Evolutionary conservation across 2,113 vertebrate genomes (phyloP).

Genomic region (Ophthalmotilapia sp.): DNA sequence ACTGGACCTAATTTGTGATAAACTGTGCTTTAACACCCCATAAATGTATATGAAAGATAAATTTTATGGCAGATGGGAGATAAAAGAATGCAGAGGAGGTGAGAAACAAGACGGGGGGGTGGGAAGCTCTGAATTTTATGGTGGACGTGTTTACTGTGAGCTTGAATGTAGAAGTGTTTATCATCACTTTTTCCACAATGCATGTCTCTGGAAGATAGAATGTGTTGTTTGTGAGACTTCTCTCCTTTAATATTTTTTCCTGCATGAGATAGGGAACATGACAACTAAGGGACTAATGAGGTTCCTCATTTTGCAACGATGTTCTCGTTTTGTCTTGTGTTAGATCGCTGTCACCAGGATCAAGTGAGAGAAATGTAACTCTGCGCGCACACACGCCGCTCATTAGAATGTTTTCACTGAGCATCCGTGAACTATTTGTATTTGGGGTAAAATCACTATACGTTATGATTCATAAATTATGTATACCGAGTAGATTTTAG

Average conservation of each 20-base stretch:
- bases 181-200: not conserved
- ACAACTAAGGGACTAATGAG: not conserved
- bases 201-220: not conserved
- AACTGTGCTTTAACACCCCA: constrained; percentile 7
- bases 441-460: not conserved
- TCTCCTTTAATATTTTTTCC: not conserved
- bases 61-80: not conserved
- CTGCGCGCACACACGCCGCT: not conserved
- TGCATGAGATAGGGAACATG: not conserved
- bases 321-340: not conserved
- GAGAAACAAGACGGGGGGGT: not conserved
- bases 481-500: not conserved
- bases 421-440: not conserved
- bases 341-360: not conserved
- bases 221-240: not conserved
- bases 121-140: not conserved
- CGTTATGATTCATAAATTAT: not conserved
- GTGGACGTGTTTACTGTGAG: not conserved
- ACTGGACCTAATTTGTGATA: not conserved
- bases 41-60: constrained; percentile 25
- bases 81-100: constrained; percentile 13
- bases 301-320: not conserved
- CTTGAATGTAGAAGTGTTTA: not conserved
- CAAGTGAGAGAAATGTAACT: not conserved
- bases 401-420: not conserved